Evolutionary conservation across 2,888 invertebrate genomes (phyloP), one percentile per base, ranked within the genome.

Genomic region (Alsophila aescularia): DNA sequence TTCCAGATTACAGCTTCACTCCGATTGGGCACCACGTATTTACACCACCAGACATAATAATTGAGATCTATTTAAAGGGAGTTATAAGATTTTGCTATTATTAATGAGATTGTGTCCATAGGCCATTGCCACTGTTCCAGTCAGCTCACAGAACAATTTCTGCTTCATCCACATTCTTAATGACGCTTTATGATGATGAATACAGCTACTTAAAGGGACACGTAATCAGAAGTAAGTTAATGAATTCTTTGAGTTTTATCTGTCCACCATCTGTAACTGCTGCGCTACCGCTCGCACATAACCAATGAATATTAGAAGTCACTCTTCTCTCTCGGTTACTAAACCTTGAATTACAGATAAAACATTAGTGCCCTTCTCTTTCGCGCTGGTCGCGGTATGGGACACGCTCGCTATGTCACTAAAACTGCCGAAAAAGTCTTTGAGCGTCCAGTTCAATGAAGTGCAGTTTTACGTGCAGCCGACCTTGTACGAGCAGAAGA

Each of bases 281-380:
- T 5, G 24, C 24, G 7, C 24, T 24, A 8, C 8, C 24, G n/a
- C n/a, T 2, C 1, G 29, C 29, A 29, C 10, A 29, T n/a, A 10
- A 29, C 9, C 10, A 5, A n/a, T n/a, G 29, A n/a, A n/a, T n/a
- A n/a, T n/a, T n/a, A n/a, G n/a, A n/a, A n/a, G n/a, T n/a, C n/a
- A n/a, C n/a, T n/a, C n/a, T n/a, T n/a, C n/a, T n/a, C n/a, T 29
- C 10, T 10, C 35, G 15, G 2, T n/a, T n/a, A n/a, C n/a, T n/a
- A 14, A 10, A 0, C 14, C 2, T 35, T 9, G 10, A n/a, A 13
- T 56, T 67, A 2, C 59, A 90, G 95, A 93, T 0, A 90, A 95
- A 50, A 93, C 93, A 44, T 73, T 95, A 4, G 93, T 95, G 57
- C 97, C 97, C 2, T 96, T 96, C 7, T 95, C 96, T 0, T 95